These are phyloP conservation scores for Zootoca vivipara DNA, from an alignment of 2,113 vertebrate genomes.

Conservation along the genomic window DNA sequence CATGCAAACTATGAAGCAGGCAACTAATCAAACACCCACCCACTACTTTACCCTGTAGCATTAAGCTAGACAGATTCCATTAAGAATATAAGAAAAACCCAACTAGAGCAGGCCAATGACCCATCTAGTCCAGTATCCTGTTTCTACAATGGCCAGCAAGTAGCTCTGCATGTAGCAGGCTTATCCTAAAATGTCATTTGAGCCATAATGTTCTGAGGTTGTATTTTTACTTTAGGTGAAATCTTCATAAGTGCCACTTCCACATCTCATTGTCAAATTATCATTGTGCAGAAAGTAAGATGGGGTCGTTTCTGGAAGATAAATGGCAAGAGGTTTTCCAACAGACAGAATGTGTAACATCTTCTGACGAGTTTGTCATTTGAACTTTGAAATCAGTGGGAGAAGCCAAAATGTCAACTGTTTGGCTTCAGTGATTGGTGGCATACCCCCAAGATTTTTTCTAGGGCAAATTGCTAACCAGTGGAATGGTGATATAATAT, in stretches of 20 bases:
- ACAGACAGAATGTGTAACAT: slow-evolving; percentile 45
- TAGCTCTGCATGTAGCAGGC: neutral
- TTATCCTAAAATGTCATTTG: neutral
- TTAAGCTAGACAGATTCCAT: neutral
- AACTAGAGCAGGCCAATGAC: too few relatives aligned
- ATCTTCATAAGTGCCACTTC: slow-evolving; percentile 21
- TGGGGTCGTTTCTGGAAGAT: slow-evolving; percentile 43
- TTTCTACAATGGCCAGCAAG: too few relatives aligned
- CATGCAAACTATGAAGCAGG: neutral
- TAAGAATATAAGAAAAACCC: neutral
- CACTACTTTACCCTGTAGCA: too few relatives aligned
- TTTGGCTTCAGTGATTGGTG: slow-evolving; percentile 63
- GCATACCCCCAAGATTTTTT: slow-evolving; percentile 60
- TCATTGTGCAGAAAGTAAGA: slow-evolving; percentile 26
- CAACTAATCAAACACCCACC: neutral
- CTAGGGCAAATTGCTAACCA: slow-evolving; percentile 67
- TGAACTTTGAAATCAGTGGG: slow-evolving; percentile 65
- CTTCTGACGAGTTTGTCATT: slow-evolving; percentile 66
- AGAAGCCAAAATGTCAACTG: slow-evolving; percentile 49
- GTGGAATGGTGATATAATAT: slow-evolving; percentile 41
- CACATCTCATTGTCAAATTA: slow-evolving; percentile 33
- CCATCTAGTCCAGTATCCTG: too few relatives aligned
- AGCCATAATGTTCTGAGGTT: neutral
- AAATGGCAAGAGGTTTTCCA: slow-evolving; percentile 59
- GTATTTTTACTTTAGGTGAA: neutral